phyloP scores from a whole-genome alignment of 2,113 vertebrate genomes.

The Tringa solitaria region DNA sequence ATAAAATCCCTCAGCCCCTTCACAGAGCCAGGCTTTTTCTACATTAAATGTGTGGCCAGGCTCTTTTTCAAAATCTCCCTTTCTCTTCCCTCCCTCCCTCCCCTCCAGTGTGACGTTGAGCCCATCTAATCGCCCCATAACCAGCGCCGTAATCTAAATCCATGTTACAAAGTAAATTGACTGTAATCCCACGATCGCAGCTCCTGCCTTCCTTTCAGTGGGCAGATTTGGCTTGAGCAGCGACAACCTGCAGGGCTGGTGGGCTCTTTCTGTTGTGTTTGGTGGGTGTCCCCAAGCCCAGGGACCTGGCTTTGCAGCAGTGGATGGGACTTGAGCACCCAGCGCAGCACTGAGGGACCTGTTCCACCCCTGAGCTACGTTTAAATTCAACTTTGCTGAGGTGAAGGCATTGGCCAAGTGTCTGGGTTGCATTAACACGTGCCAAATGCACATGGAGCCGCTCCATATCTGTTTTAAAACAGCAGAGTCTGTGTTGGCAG shows the following conservation, averaged over 20 bases:
- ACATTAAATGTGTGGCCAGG: neutral
- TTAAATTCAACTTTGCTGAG: neutral
- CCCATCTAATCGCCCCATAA: accelerated
- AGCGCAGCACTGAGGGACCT: accelerated
- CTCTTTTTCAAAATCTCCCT: neutral
- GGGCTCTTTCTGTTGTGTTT: neutral
- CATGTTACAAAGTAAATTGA: neutral
- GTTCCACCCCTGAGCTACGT: accelerated
- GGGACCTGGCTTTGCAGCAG: neutral
- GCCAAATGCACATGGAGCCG: accelerated
- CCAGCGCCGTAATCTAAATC: neutral
- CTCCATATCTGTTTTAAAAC: neutral
- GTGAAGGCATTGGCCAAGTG: no score
- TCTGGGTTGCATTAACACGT: neutral
- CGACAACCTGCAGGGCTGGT: neutral
- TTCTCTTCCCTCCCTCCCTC: neutral
- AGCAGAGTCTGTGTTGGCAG: neutral
- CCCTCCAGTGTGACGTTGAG: neutral
- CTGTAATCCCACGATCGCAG: accelerated
- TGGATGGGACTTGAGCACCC: neutral
- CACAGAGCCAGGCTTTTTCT: accelerated
- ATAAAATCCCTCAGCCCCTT: accelerated
- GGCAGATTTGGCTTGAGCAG: neutral
- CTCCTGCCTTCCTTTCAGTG: neutral
- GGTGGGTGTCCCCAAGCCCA: neutral